Conservation (phyloP, 2,797 vertebrate genomes). For the Pagetopsis macropterus region DNA sequence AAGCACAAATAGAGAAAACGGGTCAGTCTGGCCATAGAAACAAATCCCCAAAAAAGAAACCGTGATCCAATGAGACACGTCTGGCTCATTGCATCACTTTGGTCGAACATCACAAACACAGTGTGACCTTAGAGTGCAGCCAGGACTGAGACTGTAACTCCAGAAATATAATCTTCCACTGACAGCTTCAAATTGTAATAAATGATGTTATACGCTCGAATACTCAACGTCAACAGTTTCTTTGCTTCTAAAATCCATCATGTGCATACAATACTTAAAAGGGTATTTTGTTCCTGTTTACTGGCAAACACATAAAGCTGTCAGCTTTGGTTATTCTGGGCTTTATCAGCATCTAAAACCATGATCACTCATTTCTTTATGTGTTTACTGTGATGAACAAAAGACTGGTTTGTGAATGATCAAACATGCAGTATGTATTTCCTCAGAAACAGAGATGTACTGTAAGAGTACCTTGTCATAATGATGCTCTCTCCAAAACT, state of each 20-base stretch:
- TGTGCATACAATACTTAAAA: conserved; percentile 31
- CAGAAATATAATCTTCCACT: conserved; percentile 42
- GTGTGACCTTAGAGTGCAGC: conserved; percentile 47
- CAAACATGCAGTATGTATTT: conserved; percentile 21
- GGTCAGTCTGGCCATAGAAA: conserved; percentile 59
- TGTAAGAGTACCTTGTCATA: conserved; percentile 17
- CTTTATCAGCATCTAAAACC: conserved; percentile 25
- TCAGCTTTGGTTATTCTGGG: conserved; percentile 35
- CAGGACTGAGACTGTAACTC: conserved; percentile 29
- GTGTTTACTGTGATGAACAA: conserved; percentile 32
- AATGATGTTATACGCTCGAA: conserved; percentile 45
- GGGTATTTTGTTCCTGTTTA: conserved; percentile 40
- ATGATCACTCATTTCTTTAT: conserved; percentile 33
- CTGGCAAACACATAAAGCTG: conserved; percentile 40
- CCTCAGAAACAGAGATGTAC: conserved; percentile 13
- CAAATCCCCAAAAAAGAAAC: conserved; percentile 48
- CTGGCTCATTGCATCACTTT: conserved; percentile 33
- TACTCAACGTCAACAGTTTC: conserved; percentile 30
- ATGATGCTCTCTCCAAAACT: conserved; percentile 21
- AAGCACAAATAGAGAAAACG: conserved; percentile 56
- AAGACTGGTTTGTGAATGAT: conserved; percentile 30
- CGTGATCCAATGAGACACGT: conserved; percentile 37
- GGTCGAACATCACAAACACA: conserved; percentile 28
- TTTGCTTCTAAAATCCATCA: conserved; percentile 53
- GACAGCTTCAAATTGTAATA: conserved; percentile 59